phyloP scores from a whole-genome alignment of 2,888 invertebrate genomes.

The Xylota sylvarum region DNA sequence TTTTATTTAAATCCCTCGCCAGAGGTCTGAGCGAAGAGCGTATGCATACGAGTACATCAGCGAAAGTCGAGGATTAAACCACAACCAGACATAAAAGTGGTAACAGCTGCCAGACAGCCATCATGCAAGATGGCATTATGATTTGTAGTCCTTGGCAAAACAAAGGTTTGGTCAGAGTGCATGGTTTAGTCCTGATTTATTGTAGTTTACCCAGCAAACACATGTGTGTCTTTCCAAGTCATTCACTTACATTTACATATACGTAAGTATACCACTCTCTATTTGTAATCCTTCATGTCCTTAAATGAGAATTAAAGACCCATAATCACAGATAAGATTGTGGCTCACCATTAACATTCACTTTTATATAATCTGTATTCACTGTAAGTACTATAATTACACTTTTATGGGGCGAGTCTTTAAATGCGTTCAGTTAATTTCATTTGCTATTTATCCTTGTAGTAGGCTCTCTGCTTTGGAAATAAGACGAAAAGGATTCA shows the following conservation, averaged over 20 bases:
- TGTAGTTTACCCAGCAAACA: not conserved
- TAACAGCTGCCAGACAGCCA: not conserved
- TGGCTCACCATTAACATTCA: constrained; percentile 1
- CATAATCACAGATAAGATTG: constrained; percentile 9
- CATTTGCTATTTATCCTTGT: constrained; percentile 21
- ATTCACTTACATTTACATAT: not conserved
- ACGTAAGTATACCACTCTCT: no score
- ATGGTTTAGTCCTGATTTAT: not conserved
- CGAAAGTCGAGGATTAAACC: not conserved
- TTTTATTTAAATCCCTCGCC: not conserved
- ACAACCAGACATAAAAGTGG: not conserved
- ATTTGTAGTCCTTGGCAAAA: not conserved
- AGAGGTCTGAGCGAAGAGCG: not conserved
- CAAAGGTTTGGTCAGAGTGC: not conserved
- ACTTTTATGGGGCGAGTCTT: constrained; percentile 55
- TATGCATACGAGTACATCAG: not conserved
- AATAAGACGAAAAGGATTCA: constrained; percentile 22
- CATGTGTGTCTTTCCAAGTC: not conserved
- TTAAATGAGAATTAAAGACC: not conserved
- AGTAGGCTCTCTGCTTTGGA: not conserved
- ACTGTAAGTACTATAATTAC: constrained; percentile 33
- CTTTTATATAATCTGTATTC: constrained; percentile 6
- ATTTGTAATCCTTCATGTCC: not conserved
- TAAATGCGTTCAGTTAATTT: constrained; percentile 57
- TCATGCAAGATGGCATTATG: not conserved